Evolutionary conservation across 2,113 vertebrate species (phyloP).

Genomic region (Hippoglossus stenolepis): DNA sequence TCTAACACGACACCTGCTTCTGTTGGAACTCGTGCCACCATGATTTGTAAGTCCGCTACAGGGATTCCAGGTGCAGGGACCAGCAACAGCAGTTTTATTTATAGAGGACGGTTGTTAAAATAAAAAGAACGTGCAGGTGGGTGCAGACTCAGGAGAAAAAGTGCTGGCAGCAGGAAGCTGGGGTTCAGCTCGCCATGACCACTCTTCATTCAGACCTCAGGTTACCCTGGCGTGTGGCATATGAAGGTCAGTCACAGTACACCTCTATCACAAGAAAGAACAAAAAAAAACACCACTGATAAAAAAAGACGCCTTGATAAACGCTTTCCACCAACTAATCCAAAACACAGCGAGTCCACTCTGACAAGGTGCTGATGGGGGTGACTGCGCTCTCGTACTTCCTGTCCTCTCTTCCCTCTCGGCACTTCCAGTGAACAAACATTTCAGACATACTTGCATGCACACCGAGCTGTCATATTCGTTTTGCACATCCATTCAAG

Average conservation of each 20-base stretch:
- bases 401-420: conserved; percentile 21
- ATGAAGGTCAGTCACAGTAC: conserved; percentile 14
- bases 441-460: conserved; percentile 38
- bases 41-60: conserved; percentile 32
- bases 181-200: not conserved
- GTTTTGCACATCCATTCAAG: conserved; percentile 47
- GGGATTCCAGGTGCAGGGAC: not conserved
- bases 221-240: conserved; percentile 5
- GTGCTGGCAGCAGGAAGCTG: conserved; percentile 31
- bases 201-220: conserved; percentile 5
- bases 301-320: not conserved
- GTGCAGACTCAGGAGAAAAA: conserved; percentile 41
- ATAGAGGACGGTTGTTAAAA: conserved; percentile 5
- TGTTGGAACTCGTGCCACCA: conserved; percentile 26
- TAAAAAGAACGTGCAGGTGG: conserved; percentile 47
- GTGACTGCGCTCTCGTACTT: conserved; percentile 47
- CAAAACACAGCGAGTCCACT: conserved; percentile 4
- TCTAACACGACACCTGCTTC: conserved; percentile 48
- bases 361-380: conserved; percentile 61
- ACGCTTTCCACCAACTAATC: conserved; percentile 22
- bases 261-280: not conserved
- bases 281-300: not conserved
- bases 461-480: conserved; percentile 39
- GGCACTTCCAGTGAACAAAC: conserved; percentile 6
- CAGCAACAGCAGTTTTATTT: conserved; percentile 30